These are phyloP conservation scores for Ophiodon elongatus DNA, from an alignment of 2,113 vertebrate species.

Conservation along the genomic window DNA sequence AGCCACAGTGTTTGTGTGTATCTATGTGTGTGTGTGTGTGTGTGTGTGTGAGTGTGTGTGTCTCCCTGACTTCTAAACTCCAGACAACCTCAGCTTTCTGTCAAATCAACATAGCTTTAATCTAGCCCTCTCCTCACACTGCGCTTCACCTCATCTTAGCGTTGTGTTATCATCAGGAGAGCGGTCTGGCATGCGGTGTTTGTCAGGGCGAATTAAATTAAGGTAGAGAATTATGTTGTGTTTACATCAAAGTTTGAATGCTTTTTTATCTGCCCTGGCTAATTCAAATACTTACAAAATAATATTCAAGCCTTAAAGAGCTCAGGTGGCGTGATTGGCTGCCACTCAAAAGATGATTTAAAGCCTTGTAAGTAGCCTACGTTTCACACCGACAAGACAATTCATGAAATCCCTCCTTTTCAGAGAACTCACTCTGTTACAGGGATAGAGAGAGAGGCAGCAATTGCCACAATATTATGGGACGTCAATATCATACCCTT, in stretches of 20 bases:
- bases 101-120: slow-evolving; percentile 61
- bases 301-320: neutral
- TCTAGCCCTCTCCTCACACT: slow-evolving; percentile 39
- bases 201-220: slow-evolving; percentile 50
- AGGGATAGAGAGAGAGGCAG: neutral
- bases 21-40: neutral
- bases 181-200: slow-evolving; percentile 34
- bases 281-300: neutral
- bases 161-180: slow-evolving; percentile 27
- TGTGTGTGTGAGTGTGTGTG: neutral
- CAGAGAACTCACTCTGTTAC: neutral
- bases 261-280: slow-evolving; percentile 21
- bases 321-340: neutral
- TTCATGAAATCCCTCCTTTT: neutral
- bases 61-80: slow-evolving; percentile 56
- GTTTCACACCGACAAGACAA: neutral
- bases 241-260: slow-evolving; percentile 31
- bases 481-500: neutral
- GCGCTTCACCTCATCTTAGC: slow-evolving; percentile 52
- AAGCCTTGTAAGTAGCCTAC: neutral
- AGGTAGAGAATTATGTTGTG: slow-evolving; percentile 20
- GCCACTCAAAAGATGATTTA: neutral
- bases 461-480: neutral
- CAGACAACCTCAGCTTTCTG: slow-evolving; percentile 58
- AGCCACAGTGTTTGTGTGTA: slow-evolving; percentile 2